Evolutionary conservation across 2,797 vertebrate genomes (phyloP), one percentile per base, ranked within the genome.

Genomic region (Microhierax caerulescens): DNA sequence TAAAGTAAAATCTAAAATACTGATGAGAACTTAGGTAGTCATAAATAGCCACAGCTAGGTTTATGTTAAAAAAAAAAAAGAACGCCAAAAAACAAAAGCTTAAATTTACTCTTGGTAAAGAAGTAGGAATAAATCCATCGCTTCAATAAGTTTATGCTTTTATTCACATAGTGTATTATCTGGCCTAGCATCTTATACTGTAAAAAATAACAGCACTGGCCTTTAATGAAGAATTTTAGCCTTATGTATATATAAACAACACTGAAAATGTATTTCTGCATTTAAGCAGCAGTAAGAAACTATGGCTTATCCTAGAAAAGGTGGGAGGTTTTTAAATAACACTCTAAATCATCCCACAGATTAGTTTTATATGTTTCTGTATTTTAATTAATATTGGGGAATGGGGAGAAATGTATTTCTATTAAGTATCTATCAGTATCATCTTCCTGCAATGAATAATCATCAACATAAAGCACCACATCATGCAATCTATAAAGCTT

Each of bases 241-340:
- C 61, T 27, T 59, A 39, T 5, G 4, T 37, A 41, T 20, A 34
- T 59, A 59, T 17, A 59, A 70, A 59, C 6, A n/a, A 54, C 53
- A 63, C 36, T 28, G 56, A 85, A 91, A 85, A 76, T 12, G 13
- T 45, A n/a, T 9, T 28, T 37, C 28, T 76, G 54, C 34, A 28
- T 50, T 87, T 32, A 51, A 88, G 22, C 6, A 78, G 41, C 1
- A 69, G 20, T 21, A 90, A 50, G 36, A 56, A 94, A 67, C 6
- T 11, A 30, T 7, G 9, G 4, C 13, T 85, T 75, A 89, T 63
- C n/a, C 36, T 63, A 78, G 16, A 76, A 76, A 82, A 70, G 32
- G 9, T 1, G 0, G 2, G 30, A 2, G 21, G 10, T 0, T 41
- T 79, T 61, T 37, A 48, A 47, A 1, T 10, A 63, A 23, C 21